These are phyloP conservation scores for Strigops habroptila DNA, from an alignment of 2,113 vertebrate genomes.

Conservation along the genomic window DNA sequence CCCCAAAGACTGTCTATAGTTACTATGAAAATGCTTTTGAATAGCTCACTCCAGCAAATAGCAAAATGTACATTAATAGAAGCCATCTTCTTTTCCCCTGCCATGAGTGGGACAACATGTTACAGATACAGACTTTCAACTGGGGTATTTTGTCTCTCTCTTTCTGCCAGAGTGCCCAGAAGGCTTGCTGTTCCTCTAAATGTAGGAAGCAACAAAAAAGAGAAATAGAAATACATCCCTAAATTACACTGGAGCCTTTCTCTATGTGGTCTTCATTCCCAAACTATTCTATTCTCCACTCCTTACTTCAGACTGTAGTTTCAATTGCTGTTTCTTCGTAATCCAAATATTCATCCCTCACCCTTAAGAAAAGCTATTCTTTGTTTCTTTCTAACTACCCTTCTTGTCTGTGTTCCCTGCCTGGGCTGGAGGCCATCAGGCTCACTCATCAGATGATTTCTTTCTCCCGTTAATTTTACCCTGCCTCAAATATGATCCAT, in stretches of 20 bases:
- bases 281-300: not conserved
- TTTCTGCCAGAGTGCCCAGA: not conserved
- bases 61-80: not conserved
- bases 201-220: not conserved
- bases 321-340: not conserved
- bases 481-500: not conserved
- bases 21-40: not conserved
- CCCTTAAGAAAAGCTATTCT: not conserved
- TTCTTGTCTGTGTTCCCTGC: not conserved
- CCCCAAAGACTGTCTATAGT: not conserved
- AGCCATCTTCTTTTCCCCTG: not conserved
- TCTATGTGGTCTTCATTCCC: not conserved
- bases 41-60: not conserved
- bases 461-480: not conserved
- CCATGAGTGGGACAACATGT: not conserved
- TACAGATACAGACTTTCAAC: not conserved
- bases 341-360: not conserved
- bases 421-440: not conserved
- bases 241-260: not conserved
- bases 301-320: not conserved
- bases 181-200: not conserved
- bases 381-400: not conserved
- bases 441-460: not conserved
- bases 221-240: not conserved
- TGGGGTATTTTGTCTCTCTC: not conserved